Evolutionary conservation across 2,113 vertebrate species (phyloP).

Genomic region (Thunnus maccoyii): DNA sequence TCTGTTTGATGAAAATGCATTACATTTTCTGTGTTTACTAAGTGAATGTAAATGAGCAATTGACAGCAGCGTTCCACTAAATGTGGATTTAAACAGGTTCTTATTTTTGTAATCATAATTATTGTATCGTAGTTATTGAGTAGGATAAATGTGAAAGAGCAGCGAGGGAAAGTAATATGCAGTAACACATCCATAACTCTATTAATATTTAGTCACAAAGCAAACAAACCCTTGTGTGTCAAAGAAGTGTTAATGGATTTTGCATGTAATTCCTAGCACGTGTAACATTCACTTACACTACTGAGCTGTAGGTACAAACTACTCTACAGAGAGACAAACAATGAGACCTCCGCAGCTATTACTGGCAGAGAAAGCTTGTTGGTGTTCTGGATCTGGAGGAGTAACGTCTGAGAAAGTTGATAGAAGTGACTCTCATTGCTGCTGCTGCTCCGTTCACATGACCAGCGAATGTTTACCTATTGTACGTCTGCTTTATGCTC

Average conservation of each 20-base stretch:
- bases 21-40: background rate
- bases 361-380: conserved; percentile 32
- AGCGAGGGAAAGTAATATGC: background rate
- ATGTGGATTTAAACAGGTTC: conserved; percentile 27
- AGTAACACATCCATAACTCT: background rate
- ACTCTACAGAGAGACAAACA: conserved; percentile 9
- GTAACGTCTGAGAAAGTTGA: conserved; percentile 70
- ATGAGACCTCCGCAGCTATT: conserved; percentile 31
- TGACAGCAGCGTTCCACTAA: background rate
- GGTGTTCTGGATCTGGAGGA: conserved; percentile 52
- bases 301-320: conserved; percentile 1
- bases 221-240: conserved; percentile 8
- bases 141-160: conserved; percentile 22
- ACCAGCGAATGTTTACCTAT: conserved; percentile 71
- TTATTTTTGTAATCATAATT: conserved; percentile 7
- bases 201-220: conserved; percentile 14
- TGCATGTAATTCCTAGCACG: background rate
- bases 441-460: conserved; percentile 70
- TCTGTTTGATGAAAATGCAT: background rate
- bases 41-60: conserved; percentile 25
- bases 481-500: conserved; percentile 68
- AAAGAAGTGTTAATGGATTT: conserved; percentile 9
- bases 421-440: conserved; percentile 53
- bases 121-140: background rate
- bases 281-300: conserved; percentile 1